Base-by-base conservation (phyloP, 2,113 vertebrate genomes). In the Hypomesus transpacificus region DNA sequence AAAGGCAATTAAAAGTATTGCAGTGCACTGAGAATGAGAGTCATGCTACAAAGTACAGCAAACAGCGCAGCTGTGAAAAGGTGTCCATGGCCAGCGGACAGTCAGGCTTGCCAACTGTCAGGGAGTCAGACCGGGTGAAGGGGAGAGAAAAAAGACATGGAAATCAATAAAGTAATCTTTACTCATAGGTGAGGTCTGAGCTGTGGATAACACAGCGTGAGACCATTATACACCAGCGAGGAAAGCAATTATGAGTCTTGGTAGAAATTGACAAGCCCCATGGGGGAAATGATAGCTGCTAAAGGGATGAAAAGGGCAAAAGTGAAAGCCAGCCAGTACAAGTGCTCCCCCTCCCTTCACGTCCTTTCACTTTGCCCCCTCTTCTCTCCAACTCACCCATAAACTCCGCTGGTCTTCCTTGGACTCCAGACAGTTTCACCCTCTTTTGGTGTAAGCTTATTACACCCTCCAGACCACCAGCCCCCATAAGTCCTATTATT, bases 121-220 rank as follows among this genome's bases (percentile, higher is more conserved):
- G 17, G 51, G 31, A 39, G 31, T 53, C 57, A 13, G 39, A 31
- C 39, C 16, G 9, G 13, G 56, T 18, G 56, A 26, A 62, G 39
- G 50, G 7, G 62, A 20, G 50, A 13, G 68, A 31, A 50, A 22
- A 52, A 52, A 52, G 21, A 70, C 22, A 67, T 14, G 56, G 52
- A 65, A 65, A 87, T 90, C 89, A 85, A 89, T 91, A 87, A 79
- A 80, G 83, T 85, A 84, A 90, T 90, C 79, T 82, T 87, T 84
- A 75, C 80, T 86, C 83, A 79, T 83, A 81, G 84, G 68, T 74
- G 54, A 14, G 58, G 62, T 17, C 22, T 52, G 56, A 71, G 66
- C 74, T 83, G 70, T 52, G 73, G 81, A 85, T 88, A 80, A 87
- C 86, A 78, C 86, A 82, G 86, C 74, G 67, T 81, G 77, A 75